Percentiles rank a stretch among this genome's conserved stretches.
Evolutionary conservation across 2,888 invertebrate species (phyloP).

Genomic region (Drosophila colorata): DNA sequence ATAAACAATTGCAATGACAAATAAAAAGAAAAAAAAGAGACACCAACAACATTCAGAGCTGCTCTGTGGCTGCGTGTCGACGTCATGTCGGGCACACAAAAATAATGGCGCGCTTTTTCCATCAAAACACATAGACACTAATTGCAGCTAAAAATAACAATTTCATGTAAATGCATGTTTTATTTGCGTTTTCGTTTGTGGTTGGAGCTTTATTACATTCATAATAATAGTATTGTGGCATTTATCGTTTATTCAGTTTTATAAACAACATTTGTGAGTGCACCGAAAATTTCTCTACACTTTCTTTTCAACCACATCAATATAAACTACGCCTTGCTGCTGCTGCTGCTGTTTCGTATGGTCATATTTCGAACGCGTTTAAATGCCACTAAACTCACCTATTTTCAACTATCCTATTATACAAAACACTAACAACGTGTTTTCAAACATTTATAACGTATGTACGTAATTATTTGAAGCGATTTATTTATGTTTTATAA

Average conservation of each 20-base stretch:
- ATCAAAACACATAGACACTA: conserved; percentile 52
- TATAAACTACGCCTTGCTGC: conserved; percentile 72
- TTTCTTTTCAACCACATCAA: conserved; percentile 82
- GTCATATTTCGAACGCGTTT: conserved; percentile 58
- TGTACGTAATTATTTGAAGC: conserved; percentile 68
- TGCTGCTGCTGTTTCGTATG: conserved; percentile 61
- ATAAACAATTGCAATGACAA: conserved; percentile 65
- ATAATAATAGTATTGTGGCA: conserved; percentile 28
- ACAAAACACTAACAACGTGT: conserved; percentile 76
- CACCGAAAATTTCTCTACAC: conserved; percentile 84
- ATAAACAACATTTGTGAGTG: conserved; percentile 67
- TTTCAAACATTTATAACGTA: conserved; percentile 76
- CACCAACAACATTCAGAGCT: conserved; percentile 41
- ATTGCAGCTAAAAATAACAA: conserved; percentile 41
- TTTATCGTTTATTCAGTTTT: conserved; percentile 40
- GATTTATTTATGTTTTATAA: conserved; percentile 61
- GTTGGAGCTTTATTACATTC: conserved; percentile 21
- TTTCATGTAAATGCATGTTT: conserved; percentile 27
- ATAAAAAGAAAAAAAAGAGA: conserved; percentile 39
- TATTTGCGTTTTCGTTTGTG: conserved; percentile 22
- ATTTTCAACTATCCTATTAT: conserved; percentile 74
- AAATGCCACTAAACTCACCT: conserved; percentile 80
- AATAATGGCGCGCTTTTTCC: conserved; percentile 83
- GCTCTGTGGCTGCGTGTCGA: conserved; percentile 67
- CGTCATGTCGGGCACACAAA: conserved; percentile 69